Base-by-base conservation (phyloP, 2,113 vertebrate species). In the Ceyx cyanopectus region DNA sequence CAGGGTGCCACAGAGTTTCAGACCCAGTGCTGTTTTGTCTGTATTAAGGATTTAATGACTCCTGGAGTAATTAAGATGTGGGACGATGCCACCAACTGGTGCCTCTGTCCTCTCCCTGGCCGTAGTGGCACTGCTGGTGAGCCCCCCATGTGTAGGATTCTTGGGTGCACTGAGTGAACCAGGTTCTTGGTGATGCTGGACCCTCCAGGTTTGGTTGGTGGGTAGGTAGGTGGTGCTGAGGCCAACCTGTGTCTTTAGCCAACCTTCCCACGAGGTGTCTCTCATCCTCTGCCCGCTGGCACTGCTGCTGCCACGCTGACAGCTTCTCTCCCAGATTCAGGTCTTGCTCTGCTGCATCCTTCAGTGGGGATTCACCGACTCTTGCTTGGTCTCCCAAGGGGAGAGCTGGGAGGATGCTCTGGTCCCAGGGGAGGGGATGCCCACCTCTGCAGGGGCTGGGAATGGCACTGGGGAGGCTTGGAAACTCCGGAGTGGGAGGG, bases 251-350 rank as follows among this genome's bases (percentile, higher is more conserved):
- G 82, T 86, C 27, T 84, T 92, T 56, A 75, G 74, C 70, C 40
- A 14, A 5, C 57, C 54, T 43, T 76, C 88, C 91, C 96, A 86
- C 68, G 80, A 65, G 94, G 75, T 90, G 94, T 95, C 85, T 85
- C 89, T 88, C 54, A 9, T 84, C 90, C 85, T 94, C 78, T 54
- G 75, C 89, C 94, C 19, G 21, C 40, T 19, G 13, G 50, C 5
- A 30, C 45, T 46, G 51, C 45, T 0, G 0, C 45, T 0, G 0
- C 41, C 24, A 17, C 54, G 60, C 92, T 41, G 40, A 23, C 68
- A 40, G 70, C 68, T 53, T 85, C 70, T 74, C 65, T 67, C 34
- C 60, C 58, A 13, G 45, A 14, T 40, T 32, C 1, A 10, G 50
- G 6, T 16, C 26, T 20, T 30, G 43, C 29, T 43, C 40, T 77